phyloP scores from a whole-genome alignment of 2,797 vertebrate species.

The Ceyx erithaca region DNA sequence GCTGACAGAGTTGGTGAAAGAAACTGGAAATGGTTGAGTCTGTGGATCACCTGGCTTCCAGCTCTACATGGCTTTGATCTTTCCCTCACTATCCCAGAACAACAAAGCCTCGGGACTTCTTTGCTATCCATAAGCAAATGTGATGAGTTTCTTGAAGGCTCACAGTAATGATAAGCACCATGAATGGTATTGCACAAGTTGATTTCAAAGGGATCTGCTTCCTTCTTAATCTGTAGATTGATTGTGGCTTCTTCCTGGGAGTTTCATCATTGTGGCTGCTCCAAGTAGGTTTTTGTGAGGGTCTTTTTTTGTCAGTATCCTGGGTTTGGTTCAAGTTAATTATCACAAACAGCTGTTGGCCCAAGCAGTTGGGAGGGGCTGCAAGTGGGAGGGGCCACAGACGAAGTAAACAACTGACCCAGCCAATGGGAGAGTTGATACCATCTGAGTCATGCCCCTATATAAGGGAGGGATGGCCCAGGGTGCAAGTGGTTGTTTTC shows the following conservation, averaged over 20 bases:
- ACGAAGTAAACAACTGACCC: too few relatives aligned
- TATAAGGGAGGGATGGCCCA: too few relatives aligned
- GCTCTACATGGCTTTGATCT: not conserved
- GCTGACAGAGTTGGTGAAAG: not conserved
- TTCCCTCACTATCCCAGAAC: not conserved
- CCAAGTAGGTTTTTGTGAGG: not conserved
- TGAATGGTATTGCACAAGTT: not conserved
- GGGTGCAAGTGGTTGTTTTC: too few relatives aligned
- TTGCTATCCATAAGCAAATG: not conserved
- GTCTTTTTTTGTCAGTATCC: not conserved
- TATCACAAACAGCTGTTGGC: too few relatives aligned
- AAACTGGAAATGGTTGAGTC: not conserved
- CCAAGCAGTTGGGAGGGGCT: too few relatives aligned
- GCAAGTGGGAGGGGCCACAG: too few relatives aligned
- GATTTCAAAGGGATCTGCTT: not conserved
- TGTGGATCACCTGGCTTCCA: not conserved
- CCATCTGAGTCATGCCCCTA: too few relatives aligned
- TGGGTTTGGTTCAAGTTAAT: too few relatives aligned
- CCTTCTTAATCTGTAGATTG: not conserved
- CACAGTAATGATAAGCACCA: not conserved
- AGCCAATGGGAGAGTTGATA: too few relatives aligned
- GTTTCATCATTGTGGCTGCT: not conserved
- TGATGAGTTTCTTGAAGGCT: not conserved
- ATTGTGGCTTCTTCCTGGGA: not conserved
- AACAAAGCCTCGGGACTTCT: not conserved